Evolutionary conservation across 1,140 invertebrate genomes (phyloP), one percentile per base, ranked within the genome.

Genomic region (Cherax destructor): DNA sequence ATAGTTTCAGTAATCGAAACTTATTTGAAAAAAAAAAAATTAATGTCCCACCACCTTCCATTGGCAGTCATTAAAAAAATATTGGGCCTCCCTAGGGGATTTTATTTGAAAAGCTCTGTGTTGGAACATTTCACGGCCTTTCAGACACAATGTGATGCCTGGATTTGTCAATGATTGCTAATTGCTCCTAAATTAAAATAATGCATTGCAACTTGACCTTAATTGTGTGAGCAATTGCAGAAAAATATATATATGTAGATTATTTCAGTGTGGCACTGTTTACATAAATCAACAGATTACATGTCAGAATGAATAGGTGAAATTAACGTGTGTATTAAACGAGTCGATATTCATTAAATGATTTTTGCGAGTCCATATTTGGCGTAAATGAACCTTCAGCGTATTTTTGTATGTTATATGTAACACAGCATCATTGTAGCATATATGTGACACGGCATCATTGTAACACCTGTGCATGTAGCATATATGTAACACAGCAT

Each of bases 141-240:
- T 65, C 18, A 18, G 16, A 21, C 13, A 65, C 61, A 65, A 65
- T 65, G 16, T 65, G 61, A 65, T 16, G 61, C 11, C 61, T 65
- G 61, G 61, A 21, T 21, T 65, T 65, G 5, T 74, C 69, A 74
- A 74, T 74, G 18, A 21, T n/a, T 30, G 24, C 69, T 74, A 30
- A 74, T 74, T 74, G 69, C 69, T 74, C n/a, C 69, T 74, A 5
- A 7, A 74, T 74, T 24, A 74, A 74, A 24, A 74, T 74, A 24
- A 74, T 74, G 69, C 24, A 30, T 74, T 30, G 69, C 69, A 74
- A 74, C 69, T 30, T 74, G 69, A 74, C 69, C 69, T 74, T 74
- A 74, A 74, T 74, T 74, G 69, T 30, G 69, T 74, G n/a, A 74
- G 69, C 69, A 21, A 65, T 65, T 9, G 69, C n/a, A 30, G 6